These are phyloP conservation scores for Hemicrepidius hirtus DNA, from an alignment of 2,888 invertebrate genomes.

Conservation along the genomic window DNA sequence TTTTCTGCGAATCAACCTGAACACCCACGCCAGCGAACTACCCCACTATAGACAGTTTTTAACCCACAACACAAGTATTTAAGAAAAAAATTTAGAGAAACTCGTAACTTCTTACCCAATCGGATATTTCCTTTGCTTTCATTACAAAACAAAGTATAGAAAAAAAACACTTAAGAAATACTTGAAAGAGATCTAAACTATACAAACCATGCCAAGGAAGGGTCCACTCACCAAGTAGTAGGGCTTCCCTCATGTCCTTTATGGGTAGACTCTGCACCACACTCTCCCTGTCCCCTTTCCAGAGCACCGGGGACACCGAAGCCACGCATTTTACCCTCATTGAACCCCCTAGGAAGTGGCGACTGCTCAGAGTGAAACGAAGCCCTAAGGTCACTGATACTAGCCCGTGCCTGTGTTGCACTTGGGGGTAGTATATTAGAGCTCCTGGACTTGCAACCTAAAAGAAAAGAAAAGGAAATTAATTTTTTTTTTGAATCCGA, in stretches of 20 bases:
- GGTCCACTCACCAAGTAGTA: slow-evolving; percentile 76
- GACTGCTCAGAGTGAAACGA: slow-evolving; percentile 73
- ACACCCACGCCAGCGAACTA: too few relatives aligned
- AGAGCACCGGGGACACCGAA: slow-evolving; percentile 76
- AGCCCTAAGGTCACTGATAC: slow-evolving; percentile 77
- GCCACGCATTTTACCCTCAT: slow-evolving; percentile 79
- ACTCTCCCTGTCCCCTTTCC: slow-evolving; percentile 77
- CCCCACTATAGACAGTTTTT: too few relatives aligned
- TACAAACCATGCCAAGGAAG: slow-evolving; percentile 48
- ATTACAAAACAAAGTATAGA: too few relatives aligned
- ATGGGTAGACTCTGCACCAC: slow-evolving; percentile 75
- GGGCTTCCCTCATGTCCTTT: slow-evolving; percentile 78
- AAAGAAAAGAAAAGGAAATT: slow-evolving; percentile 43
- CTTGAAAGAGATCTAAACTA: slow-evolving; percentile 24
- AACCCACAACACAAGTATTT: too few relatives aligned
- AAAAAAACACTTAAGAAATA: not conserved
- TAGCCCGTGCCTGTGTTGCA: slow-evolving; percentile 76
- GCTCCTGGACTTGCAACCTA: slow-evolving; percentile 74
- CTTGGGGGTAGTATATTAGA: slow-evolving; percentile 74
- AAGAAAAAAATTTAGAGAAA: too few relatives aligned
- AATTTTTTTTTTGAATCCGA: too few relatives aligned
- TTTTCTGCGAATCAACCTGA: too few relatives aligned
- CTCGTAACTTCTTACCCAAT: too few relatives aligned
- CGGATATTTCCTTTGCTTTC: too few relatives aligned
- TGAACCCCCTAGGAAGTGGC: slow-evolving; percentile 76